Percentiles rank a stretch among this genome's conserved stretches.
Evolutionary conservation across 2,888 invertebrate genomes (phyloP).

Genomic region (Troides helena): DNA sequence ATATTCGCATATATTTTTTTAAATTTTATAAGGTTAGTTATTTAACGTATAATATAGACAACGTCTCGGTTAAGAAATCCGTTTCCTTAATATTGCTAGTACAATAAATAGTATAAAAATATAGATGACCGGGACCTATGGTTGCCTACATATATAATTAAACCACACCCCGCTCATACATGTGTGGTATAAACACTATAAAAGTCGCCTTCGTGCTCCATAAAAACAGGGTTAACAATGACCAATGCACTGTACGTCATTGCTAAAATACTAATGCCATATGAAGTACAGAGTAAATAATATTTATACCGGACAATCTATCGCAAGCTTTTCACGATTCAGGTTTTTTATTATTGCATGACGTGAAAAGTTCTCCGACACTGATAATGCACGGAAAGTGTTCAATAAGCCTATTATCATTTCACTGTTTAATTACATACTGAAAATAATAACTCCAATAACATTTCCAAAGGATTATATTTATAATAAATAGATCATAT

Average conservation of each 20-base stretch:
- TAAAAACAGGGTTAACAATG: conserved; percentile 15
- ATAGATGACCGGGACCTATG: too few relatives aligned
- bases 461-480: neutral
- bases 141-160: too few relatives aligned
- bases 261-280: conserved; percentile 7
- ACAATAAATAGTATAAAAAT: too few relatives aligned
- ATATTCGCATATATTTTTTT: too few relatives aligned
- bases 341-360: conserved; percentile 8
- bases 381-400: conserved; percentile 4
- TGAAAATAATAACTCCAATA: conserved; percentile 4
- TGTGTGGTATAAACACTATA: conserved; percentile 19
- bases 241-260: conserved; percentile 15
- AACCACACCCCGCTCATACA: conserved; percentile 17
- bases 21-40: too few relatives aligned
- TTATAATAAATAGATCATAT: too few relatives aligned
- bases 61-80: too few relatives aligned
- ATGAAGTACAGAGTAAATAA: conserved; percentile 17
- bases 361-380: neutral
- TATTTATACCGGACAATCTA: conserved; percentile 11
- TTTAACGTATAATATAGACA: too few relatives aligned
- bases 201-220: conserved; percentile 26
- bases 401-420: conserved; percentile 15
- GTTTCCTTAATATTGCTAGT: neutral
- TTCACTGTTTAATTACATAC: conserved; percentile 11
- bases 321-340: conserved; percentile 9